Conservation (phyloP, 2,888 invertebrate genomes). For the Monoplex corrugatus region DNA sequence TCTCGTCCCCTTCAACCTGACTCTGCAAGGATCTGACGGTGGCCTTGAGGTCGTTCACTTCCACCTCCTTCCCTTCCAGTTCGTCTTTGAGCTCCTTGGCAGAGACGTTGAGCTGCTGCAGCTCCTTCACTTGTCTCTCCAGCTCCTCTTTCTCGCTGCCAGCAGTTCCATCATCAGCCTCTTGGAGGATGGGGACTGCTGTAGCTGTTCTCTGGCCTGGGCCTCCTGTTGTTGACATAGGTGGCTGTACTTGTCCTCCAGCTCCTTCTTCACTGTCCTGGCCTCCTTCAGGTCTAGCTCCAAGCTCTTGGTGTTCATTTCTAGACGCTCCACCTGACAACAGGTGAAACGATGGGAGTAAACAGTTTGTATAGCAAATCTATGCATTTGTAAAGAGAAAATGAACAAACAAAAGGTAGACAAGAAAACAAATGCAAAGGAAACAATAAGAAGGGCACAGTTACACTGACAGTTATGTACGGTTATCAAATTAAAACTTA, state of each 20-base stretch:
- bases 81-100: constrained; percentile 45
- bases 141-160: constrained; percentile 58
- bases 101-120: constrained; percentile 24
- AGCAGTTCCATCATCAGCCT: constrained; percentile 45
- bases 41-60: constrained; percentile 57
- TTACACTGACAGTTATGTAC: no score
- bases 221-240: constrained; percentile 20
- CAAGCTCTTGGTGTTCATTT: constrained; percentile 48
- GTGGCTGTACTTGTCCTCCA: background rate
- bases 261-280: background rate
- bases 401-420: no score
- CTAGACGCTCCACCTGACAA: constrained; percentile 46
- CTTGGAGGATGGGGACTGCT: background rate
- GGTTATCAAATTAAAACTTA: no score
- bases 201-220: constrained; percentile 22
- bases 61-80: constrained; percentile 56
- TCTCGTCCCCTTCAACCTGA: constrained; percentile 33
- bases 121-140: constrained; percentile 55
- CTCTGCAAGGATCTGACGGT: constrained; percentile 39
- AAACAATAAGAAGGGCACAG: no score
- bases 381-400: no score
- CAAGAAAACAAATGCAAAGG: no score
- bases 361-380: no score
- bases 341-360: background rate
- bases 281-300: constrained; percentile 49